phyloP scores from a whole-genome alignment of 2,888 invertebrate genomes.

The Phalangium opilio region DNA sequence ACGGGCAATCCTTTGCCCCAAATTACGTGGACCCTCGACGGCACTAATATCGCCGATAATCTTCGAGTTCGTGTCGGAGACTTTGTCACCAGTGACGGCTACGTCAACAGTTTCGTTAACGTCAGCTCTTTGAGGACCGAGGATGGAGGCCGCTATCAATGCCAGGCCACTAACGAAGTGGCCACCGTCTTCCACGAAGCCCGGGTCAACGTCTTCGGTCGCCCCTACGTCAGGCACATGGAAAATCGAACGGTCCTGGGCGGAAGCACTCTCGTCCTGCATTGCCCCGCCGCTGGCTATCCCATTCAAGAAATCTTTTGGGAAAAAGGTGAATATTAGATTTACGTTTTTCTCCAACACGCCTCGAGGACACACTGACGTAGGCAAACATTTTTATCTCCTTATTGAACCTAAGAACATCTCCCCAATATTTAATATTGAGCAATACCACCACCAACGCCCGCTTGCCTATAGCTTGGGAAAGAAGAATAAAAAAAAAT shows the following conservation, averaged over 20 bases:
- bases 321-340: conserved; percentile 27
- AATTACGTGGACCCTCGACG: conserved; percentile 27
- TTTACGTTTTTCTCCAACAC: no score
- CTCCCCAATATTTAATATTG: no score
- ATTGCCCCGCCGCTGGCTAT: conserved; percentile 37
- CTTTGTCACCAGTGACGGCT: conserved; percentile 26
- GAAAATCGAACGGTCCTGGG: conserved; percentile 84
- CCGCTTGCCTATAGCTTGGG: no score
- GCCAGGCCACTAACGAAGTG: conserved; percentile 14
- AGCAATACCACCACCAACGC: no score
- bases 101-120: conserved; percentile 29
- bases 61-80: conserved; percentile 24
- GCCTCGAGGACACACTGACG: background rate
- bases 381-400: background rate
- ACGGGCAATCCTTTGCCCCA: conserved; percentile 24
- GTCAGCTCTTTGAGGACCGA: conserved; percentile 18
- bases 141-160: conserved; percentile 18
- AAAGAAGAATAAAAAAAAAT: no score
- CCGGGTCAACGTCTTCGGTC: conserved; percentile 36
- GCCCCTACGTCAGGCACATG: conserved; percentile 79
- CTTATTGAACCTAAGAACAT: no score
- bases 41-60: conserved; percentile 24
- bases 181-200: conserved; percentile 13
- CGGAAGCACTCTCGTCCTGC: conserved; percentile 70
- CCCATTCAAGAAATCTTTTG: conserved; percentile 30